Base-by-base conservation (phyloP, 2,797 vertebrate species). In the Rhinella marina region DNA sequence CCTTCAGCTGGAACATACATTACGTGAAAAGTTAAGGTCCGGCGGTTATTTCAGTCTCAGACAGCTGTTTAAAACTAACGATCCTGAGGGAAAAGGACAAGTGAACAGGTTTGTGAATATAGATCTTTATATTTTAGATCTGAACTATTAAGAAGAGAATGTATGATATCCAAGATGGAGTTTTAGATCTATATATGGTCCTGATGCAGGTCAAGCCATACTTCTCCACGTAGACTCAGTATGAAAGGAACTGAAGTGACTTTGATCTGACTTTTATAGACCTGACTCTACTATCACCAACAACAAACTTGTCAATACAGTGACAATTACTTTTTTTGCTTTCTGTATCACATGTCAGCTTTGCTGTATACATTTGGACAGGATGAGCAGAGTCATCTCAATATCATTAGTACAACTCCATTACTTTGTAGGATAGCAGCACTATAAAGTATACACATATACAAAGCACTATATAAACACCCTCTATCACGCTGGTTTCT, bases 1-100 rank as follows among this genome's bases (percentile, higher is more conserved):
- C 14, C 68, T 86, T 1, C 84, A 91, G 87, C 82, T 92, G 89
- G 90, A 93, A 76, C 23, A 89, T 82, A 70, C 78, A 50, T 87
- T 93, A 6, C 86, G 79, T 77, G 84, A 92, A 86, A 86, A 92
- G 82, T 82, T 90, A 64, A 88, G 62, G 87, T 90, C 89, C 76
- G 90, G 86, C 12, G 72, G 90, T 32, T 90, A 75, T 89, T 92
- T 88, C 29, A 72, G 89, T 72, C 82, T 93, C 19, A 91, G 90
- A 82, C 84, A 90, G 76, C 82, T 92, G 7, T 90, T 91, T 27
- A 92, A 91, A 90, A 93, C 77, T 79, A 92, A 79, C 83, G 82
- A 93, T 52, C 90, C 92, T 85, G 86, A 90, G n/a, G 86, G 88
- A 23, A 92, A 90, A 90, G 90, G 87, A 9, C 89, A 90, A 86